These are phyloP conservation scores for Silurus meridionalis DNA, from an alignment of 2,113 vertebrate genomes.

Conservation along the genomic window DNA sequence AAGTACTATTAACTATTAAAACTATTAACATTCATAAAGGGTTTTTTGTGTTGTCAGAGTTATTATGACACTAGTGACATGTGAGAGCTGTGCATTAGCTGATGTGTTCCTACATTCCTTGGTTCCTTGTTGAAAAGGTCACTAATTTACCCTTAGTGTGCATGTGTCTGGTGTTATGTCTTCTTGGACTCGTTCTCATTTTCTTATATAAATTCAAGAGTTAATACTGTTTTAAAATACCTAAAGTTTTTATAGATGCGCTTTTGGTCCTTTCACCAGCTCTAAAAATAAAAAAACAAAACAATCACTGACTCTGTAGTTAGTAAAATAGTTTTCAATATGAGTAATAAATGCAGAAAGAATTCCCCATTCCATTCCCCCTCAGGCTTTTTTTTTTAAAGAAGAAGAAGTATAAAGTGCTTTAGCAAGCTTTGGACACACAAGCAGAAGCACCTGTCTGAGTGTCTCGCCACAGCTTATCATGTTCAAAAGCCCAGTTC, in stretches of 20 bases:
- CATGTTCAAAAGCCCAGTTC: conserved; percentile 29
- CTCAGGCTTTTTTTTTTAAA: background rate
- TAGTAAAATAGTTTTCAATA: background rate
- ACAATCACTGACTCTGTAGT: background rate
- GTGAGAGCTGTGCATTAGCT: background rate
- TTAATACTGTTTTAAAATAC: background rate
- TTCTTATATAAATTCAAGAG: background rate
- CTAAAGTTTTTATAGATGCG: background rate
- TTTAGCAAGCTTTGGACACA: conserved; percentile 13
- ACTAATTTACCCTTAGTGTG: background rate
- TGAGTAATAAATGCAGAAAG: background rate
- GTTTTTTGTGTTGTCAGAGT: too few relatives aligned
- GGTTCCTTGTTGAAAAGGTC: background rate
- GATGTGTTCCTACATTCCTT: background rate
- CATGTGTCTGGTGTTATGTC: background rate
- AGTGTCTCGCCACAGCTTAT: conserved; percentile 7
- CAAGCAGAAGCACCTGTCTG: background rate
- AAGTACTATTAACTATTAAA: background rate
- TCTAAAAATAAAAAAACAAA: background rate
- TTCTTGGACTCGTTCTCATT: background rate
- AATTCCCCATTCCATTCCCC: background rate
- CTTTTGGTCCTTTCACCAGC: background rate
- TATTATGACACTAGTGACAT: background rate
- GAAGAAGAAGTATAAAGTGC: background rate
- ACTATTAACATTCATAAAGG: too few relatives aligned